Base-by-base conservation (phyloP, 2,113 vertebrate genomes). In the Ondatra zibethicus region DNA sequence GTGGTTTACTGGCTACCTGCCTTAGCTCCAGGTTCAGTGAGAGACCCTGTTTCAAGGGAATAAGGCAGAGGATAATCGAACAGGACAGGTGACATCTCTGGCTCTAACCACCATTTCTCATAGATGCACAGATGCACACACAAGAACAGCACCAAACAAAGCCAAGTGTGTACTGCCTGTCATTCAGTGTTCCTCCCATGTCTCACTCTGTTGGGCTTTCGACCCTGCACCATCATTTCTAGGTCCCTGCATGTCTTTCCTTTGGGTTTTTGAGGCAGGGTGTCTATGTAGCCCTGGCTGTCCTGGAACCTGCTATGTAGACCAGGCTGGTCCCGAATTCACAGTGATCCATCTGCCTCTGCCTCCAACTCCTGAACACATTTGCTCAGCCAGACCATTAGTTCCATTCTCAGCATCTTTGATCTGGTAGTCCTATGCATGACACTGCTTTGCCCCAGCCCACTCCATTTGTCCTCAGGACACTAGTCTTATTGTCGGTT, bases 341-440 rank as follows among this genome's bases (percentile, higher is more conserved):
- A 8, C 12, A 14, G 36, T 61, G 36, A 58, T 25, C 5, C 21
- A 14, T 52, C 78, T 58, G 78, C 36, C 36, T 82, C 52, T 82
- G 80, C 80, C 55, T 61, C 52, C 58, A 23, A 17, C 61, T 45
- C 23, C 7, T 42, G 7, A 12, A 45, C 27, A 31, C 39, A 65
- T 21, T 33, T 31, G 4, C n/a, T 63, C 9, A 65, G 82, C n/a
- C 58, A 45, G 12, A 39, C 80, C 52, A 3, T 7, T 23, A 39
- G 80, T 12, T 58, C 36, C n/a, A 39, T 39, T 82, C 80, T 82
- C 80, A 39, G 50, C 80, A n/a, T 47, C 47, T 68, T 70, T 42
- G 42, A 29, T n/a, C 63, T 42, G 0, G 4, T 2, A 21, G 0
- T 76, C 13, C 21, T 25, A 0, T 16, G 33, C 5, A 4, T 7